Evolutionary conservation across 1,140 invertebrate species (phyloP).

Genomic region (Dreissena polymorpha): DNA sequence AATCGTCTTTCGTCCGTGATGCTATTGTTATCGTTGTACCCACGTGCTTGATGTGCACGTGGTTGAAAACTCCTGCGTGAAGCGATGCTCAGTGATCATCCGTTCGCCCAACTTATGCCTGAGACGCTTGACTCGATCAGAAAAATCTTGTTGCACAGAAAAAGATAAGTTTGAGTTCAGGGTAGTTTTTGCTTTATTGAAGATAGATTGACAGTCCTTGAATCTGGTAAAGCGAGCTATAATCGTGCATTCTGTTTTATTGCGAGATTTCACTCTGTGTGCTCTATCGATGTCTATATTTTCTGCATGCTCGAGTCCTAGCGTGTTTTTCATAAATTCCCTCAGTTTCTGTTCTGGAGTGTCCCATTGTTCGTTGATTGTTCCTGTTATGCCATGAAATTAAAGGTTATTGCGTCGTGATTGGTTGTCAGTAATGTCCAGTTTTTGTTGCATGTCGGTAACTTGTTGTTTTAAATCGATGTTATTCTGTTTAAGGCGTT

Average conservation of each 20-base stretch:
- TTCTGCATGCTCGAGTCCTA: neutral
- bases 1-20: neutral
- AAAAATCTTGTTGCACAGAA: neutral
- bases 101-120: neutral
- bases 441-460: neutral
- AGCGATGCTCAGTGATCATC: neutral
- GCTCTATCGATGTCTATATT: slow-evolving; percentile 5
- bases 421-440: neutral
- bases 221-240: neutral
- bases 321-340: neutral
- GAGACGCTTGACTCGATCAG: slow-evolving; percentile 4
- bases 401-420: slow-evolving; percentile 8
- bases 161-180: neutral
- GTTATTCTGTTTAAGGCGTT: slow-evolving; percentile 6
- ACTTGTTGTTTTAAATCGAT: neutral
- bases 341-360: neutral
- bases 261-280: slow-evolving; percentile 14
- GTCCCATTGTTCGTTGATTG: neutral
- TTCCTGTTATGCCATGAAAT: slow-evolving; percentile 7
- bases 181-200: slow-evolving; percentile 1
- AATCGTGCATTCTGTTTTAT: neutral
- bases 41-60: neutral
- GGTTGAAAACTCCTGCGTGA: neutral
- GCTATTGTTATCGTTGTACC: neutral
- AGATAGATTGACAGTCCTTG: slow-evolving; percentile 7